These are phyloP conservation scores for Mylabris sibirica DNA, from an alignment of 2,888 invertebrate species.

Conservation along the genomic window DNA sequence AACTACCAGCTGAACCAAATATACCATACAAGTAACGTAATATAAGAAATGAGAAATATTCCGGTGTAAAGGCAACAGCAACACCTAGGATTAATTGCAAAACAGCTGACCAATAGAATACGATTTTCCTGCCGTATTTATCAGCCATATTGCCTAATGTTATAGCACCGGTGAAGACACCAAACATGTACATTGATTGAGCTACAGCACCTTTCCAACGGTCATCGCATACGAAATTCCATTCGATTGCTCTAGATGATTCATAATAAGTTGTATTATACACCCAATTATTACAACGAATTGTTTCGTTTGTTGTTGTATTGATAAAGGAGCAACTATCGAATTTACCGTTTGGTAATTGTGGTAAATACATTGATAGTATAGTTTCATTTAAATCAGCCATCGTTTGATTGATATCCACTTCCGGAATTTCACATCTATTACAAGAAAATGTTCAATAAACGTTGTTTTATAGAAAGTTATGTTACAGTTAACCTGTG, in stretches of 20 bases:
- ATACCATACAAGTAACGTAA: slow-evolving; percentile 67
- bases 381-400: slow-evolving; percentile 62
- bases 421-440: slow-evolving; percentile 68
- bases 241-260: slow-evolving; percentile 80
- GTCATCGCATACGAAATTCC: slow-evolving; percentile 79
- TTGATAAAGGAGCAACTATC: slow-evolving; percentile 70
- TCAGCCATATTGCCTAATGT: slow-evolving; percentile 81
- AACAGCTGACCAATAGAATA: slow-evolving; percentile 79
- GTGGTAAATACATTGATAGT: slow-evolving; percentile 67
- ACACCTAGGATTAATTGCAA: slow-evolving; percentile 75
- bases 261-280: slow-evolving; percentile 78
- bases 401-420: slow-evolving; percentile 65
- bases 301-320: slow-evolving; percentile 52
- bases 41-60: slow-evolving; percentile 76
- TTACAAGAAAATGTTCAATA: slow-evolving; percentile 49
- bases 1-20: slow-evolving; percentile 82
- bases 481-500: slow-evolving; percentile 62
- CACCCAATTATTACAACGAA: slow-evolving; percentile 68
- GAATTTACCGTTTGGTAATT: slow-evolving; percentile 63
- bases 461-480: slow-evolving; percentile 18
- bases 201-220: slow-evolving; percentile 84
- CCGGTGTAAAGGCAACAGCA: slow-evolving; percentile 76
- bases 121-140: slow-evolving; percentile 76
- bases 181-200: slow-evolving; percentile 83
- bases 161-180: slow-evolving; percentile 81